phyloP scores from a whole-genome alignment of 2,888 invertebrate species.

The Xestoiulus laeticollis region DNA sequence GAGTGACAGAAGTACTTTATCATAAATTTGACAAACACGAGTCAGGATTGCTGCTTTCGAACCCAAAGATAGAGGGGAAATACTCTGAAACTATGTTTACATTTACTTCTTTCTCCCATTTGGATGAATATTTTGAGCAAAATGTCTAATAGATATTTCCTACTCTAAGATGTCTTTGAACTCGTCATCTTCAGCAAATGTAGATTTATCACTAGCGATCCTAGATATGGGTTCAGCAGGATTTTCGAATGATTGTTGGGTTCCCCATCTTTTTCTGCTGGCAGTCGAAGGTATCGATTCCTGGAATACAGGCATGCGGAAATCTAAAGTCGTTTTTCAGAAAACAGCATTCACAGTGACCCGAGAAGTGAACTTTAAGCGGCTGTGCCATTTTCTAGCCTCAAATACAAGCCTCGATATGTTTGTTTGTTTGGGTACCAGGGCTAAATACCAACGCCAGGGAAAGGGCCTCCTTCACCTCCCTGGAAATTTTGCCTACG shows the following conservation, averaged over 20 bases:
- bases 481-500: too few species aligned
- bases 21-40: background rate
- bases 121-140: background rate
- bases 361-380: too few species aligned
- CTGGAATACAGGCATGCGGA: background rate
- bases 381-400: too few species aligned
- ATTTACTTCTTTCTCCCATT: background rate
- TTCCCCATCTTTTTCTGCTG: conserved; percentile 61
- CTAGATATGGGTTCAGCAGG: background rate
- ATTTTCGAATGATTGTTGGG: conserved; percentile 58
- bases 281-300: conserved; percentile 56
- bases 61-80: too few species aligned
- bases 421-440: too few species aligned
- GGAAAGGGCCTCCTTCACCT: too few species aligned
- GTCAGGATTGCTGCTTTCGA: too few species aligned
- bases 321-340: background rate
- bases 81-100: too few species aligned
- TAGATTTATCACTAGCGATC: conserved; percentile 59
- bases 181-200: conserved; percentile 68
- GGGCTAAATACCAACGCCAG: too few species aligned
- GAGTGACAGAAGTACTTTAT: background rate
- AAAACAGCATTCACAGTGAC: too few species aligned
- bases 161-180: conserved; percentile 79
- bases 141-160: conserved; percentile 12
- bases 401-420: too few species aligned